A percentile compares a stretch with the other conserved stretches of the same genome.
Evolutionary conservation across 1,140 invertebrate species (phyloP).

Genomic region (Ceratina australensis): DNA sequence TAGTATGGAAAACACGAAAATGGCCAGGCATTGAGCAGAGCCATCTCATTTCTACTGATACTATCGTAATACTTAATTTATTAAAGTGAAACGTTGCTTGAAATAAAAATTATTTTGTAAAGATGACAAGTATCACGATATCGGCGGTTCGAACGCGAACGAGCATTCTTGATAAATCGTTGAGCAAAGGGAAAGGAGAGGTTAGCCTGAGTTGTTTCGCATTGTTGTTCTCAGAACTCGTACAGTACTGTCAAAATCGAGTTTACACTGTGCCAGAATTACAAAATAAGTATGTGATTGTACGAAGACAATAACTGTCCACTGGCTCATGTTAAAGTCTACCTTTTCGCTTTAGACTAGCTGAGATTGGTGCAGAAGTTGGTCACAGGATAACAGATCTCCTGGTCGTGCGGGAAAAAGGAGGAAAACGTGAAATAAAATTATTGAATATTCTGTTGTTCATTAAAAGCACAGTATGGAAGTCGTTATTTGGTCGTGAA

Average conservation of each 20-base stretch:
- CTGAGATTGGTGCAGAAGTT: conserved; percentile 96
- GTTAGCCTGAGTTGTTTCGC: conserved; percentile 96
- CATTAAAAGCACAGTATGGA: conserved; percentile 98
- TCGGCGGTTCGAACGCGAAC: conserved; percentile 83
- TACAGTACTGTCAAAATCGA: conserved; percentile 98
- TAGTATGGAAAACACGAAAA: too few relatives aligned
- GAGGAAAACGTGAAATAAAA: conserved; percentile 97
- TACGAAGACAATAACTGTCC: not conserved
- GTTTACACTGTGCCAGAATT: conserved; percentile 97
- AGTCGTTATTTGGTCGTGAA: conserved; percentile 98
- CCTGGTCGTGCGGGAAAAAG: conserved; percentile 95
- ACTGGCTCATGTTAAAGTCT: not conserved
- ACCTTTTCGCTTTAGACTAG: conserved; percentile 85
- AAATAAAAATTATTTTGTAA: conserved; percentile 42
- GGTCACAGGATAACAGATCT: conserved; percentile 96
- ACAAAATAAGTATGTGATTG: conserved; percentile 88
- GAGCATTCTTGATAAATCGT: conserved; percentile 94
- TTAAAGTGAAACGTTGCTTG: not conserved
- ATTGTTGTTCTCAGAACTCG: conserved; percentile 97
- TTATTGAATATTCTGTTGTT: conserved; percentile 96
- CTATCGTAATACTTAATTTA: not conserved
- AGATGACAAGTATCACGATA: conserved; percentile 76
- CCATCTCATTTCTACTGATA: too few relatives aligned
- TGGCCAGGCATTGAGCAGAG: too few relatives aligned
- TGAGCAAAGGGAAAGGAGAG: conserved; percentile 95